Percentiles rank a stretch among this genome's conserved stretches.
These are phyloP conservation scores for Buceros bicornis DNA, from an alignment of 2,797 vertebrate species.

Conservation along the genomic window DNA sequence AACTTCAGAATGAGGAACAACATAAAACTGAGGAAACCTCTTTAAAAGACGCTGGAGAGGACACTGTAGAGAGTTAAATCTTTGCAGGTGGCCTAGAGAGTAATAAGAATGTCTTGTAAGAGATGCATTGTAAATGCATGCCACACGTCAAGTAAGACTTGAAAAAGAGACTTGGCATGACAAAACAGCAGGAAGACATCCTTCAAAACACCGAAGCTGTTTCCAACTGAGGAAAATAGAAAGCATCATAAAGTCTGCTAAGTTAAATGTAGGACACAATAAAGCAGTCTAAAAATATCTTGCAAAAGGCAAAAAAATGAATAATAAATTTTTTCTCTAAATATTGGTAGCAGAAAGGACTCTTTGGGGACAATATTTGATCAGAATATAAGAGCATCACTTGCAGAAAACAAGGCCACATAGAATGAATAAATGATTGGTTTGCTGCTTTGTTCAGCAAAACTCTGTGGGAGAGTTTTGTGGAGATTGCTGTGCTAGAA, in stretches of 20 bases:
- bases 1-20: not conserved
- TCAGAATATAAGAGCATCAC: not conserved
- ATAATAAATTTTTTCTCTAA: not conserved
- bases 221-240: not conserved
- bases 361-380: not conserved
- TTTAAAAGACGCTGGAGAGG: not conserved
- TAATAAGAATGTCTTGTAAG: not conserved
- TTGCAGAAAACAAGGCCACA: not conserved
- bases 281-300: not conserved
- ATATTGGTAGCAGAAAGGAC: rapidly evolving
- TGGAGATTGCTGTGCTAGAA: not conserved
- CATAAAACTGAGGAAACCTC: not conserved
- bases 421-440: not conserved
- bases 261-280: not conserved
- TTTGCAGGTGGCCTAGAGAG: not conserved
- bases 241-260: not conserved
- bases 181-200: not conserved
- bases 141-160: not conserved
- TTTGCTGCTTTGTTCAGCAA: not conserved
- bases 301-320: not conserved
- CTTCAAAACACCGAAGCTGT: not conserved
- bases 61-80: not conserved
- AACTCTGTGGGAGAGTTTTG: not conserved
- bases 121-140: not conserved
- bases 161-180: not conserved